phyloP scores from a whole-genome alignment of 1,140 invertebrate species.

The Brachionus rotundiformis region DNA sequence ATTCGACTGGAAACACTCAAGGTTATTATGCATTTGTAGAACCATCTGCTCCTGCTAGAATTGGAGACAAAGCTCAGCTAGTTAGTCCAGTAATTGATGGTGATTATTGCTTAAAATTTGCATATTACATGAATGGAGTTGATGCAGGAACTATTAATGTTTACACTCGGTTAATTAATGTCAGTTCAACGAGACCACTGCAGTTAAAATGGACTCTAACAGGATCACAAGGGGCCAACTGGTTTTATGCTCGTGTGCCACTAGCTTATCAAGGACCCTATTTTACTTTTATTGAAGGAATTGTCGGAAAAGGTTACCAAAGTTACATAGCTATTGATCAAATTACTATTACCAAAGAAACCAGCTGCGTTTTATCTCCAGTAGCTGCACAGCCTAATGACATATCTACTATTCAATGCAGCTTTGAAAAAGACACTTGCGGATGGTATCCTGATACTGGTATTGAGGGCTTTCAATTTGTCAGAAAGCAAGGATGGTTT shows the following conservation, averaged over 20 bases:
- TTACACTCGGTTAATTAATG: constrained; percentile 23
- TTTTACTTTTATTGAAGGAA: constrained; percentile 22
- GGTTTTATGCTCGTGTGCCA: constrained; percentile 56
- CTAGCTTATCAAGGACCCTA: constrained; percentile 52
- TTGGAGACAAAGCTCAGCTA: constrained; percentile 47
- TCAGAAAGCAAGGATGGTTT: constrained; percentile 25
- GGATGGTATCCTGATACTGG: constrained; percentile 34
- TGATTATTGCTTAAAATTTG: constrained; percentile 27
- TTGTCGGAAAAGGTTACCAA: constrained; percentile 41
- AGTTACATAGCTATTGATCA: constrained; percentile 36
- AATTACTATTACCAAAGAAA: constrained; percentile 10
- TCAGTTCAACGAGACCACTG: constrained; percentile 8
- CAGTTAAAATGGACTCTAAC: constrained; percentile 54
- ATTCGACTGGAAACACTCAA: background rate
- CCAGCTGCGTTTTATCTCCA: background rate
- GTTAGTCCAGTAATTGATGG: constrained; percentile 13
- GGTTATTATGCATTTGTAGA: constrained; percentile 58
- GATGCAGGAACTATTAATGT: constrained; percentile 27
- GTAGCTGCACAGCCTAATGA: constrained; percentile 27
- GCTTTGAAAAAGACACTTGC: constrained; percentile 45
- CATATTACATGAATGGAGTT: constrained; percentile 14
- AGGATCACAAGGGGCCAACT: constrained; percentile 58
- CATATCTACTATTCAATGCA: constrained; percentile 10
- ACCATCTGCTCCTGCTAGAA: constrained; percentile 54
- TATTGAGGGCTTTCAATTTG: background rate